phyloP scores from a whole-genome alignment of 30 jellyfish, hydroid and myxozoan genomes.

The Aurelia coerulea region DNA sequence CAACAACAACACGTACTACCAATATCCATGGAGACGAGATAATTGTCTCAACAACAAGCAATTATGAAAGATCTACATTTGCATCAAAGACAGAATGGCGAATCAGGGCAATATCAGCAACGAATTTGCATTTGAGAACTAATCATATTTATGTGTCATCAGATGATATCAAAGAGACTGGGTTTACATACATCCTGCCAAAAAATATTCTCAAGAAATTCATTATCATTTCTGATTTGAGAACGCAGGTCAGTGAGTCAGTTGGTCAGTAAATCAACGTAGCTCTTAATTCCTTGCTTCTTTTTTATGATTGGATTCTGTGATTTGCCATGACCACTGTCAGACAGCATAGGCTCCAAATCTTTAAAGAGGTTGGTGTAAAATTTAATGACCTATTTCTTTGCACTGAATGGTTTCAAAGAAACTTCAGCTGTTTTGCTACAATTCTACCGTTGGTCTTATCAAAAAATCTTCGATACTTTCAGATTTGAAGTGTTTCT shows the following conservation, averaged over 20 bases:
- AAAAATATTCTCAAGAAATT: slow-evolving; percentile 97
- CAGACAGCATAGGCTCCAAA: too few relatives aligned
- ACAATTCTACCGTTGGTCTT: too few relatives aligned
- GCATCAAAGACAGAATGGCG: slow-evolving; percentile 99
- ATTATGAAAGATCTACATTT: slow-evolving; percentile 96
- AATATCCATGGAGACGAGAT: slow-evolving; percentile 99
- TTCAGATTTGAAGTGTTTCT: too few relatives aligned
- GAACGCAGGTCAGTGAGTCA: slow-evolving; percentile 91
- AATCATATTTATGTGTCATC: slow-evolving; percentile 98
- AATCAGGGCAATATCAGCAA: slow-evolving; percentile 99
- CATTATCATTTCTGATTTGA: slow-evolving; percentile 95
- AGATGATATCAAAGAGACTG: slow-evolving; percentile 99
- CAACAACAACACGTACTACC: slow-evolving; percentile 98
- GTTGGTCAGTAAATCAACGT: slow-evolving; percentile 36
- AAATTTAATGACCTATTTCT: too few relatives aligned
- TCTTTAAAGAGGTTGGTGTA: too few relatives aligned
- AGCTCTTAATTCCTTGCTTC: background rate
- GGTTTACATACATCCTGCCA: slow-evolving; percentile 97
- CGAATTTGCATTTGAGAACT: slow-evolving; percentile 98
- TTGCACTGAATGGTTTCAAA: too few relatives aligned
- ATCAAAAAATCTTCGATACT: too few relatives aligned
- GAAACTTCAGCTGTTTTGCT: too few relatives aligned
- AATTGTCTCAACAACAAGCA: slow-evolving; percentile 98
- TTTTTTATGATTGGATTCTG: background rate
- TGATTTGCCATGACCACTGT: too few relatives aligned